Evolutionary conservation across 2,888 invertebrate species (phyloP).

Genomic region (Noctua fimbriata): DNA sequence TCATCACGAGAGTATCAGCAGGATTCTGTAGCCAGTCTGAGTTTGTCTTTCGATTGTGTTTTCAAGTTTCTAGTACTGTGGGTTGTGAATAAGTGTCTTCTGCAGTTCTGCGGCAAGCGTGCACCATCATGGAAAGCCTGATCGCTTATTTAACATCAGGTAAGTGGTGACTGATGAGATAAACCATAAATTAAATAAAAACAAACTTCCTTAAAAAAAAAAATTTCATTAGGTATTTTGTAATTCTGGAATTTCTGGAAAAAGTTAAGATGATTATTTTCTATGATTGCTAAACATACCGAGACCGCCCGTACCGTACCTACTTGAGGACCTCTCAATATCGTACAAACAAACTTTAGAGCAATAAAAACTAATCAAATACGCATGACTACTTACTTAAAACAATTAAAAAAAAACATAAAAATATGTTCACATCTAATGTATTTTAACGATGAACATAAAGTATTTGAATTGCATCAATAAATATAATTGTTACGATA

Average conservation of each 20-base stretch:
- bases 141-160: slow-evolving; percentile 46
- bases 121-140: slow-evolving; percentile 32
- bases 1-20: neutral
- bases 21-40: slow-evolving; percentile 7
- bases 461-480: neutral
- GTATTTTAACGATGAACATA: neutral
- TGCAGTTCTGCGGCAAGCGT: neutral
- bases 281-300: too few relatives aligned
- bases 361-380: neutral
- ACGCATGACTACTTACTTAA: too few relatives aligned
- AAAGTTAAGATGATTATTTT: neutral
- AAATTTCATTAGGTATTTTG: neutral
- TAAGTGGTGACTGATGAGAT: neutral
- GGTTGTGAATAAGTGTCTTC: slow-evolving; percentile 25
- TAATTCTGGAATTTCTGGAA: neutral
- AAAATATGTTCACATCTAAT: too few relatives aligned
- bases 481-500: neutral
- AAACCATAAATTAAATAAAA: too few relatives aligned
- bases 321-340: neutral
- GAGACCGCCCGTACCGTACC: too few relatives aligned
- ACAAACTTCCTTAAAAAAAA: too few relatives aligned
- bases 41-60: slow-evolving; percentile 19
- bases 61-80: slow-evolving; percentile 34
- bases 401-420: neutral
- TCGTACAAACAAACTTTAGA: neutral